Conservation (phyloP, 2,113 vertebrate genomes). For the Hiodon tergisus region DNA sequence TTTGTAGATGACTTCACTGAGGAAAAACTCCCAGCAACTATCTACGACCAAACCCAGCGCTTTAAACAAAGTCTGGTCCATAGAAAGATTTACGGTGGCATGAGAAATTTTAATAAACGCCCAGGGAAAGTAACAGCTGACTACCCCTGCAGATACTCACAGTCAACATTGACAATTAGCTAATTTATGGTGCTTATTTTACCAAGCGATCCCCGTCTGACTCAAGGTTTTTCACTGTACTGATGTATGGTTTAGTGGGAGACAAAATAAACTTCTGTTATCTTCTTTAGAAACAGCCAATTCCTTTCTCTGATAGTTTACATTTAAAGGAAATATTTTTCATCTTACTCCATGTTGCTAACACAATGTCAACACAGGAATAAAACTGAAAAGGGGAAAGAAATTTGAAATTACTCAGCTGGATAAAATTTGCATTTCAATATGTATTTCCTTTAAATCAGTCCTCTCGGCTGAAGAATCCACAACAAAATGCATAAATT, state of each 20-base stretch:
- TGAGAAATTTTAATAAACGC: background rate
- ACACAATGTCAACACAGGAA: constrained; percentile 26
- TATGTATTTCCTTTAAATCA: constrained; percentile 43
- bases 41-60: too few species aligned
- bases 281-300: constrained; percentile 14
- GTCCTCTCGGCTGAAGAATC: constrained; percentile 29
- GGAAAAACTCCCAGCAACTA: too few species aligned
- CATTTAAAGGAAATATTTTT: constrained; percentile 27
- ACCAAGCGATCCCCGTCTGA: constrained; percentile 16
- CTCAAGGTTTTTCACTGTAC: constrained; percentile 2
- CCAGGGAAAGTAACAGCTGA: background rate
- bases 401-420: constrained; percentile 33
- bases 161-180: background rate
- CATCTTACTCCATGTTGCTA: constrained; percentile 27
- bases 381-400: constrained; percentile 30
- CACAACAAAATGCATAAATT: constrained; percentile 43
- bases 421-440: constrained; percentile 43
- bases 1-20: too few species aligned
- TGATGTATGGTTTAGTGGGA: constrained; percentile 9
- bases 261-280: background rate
- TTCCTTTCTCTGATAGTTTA: constrained; percentile 33
- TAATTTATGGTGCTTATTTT: constrained; percentile 9
- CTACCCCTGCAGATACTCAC: background rate
- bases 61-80: background rate
- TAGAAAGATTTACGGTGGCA: background rate